Base-by-base conservation (phyloP, 2,797 vertebrate species). In the Eulemur albifrons region DNA sequence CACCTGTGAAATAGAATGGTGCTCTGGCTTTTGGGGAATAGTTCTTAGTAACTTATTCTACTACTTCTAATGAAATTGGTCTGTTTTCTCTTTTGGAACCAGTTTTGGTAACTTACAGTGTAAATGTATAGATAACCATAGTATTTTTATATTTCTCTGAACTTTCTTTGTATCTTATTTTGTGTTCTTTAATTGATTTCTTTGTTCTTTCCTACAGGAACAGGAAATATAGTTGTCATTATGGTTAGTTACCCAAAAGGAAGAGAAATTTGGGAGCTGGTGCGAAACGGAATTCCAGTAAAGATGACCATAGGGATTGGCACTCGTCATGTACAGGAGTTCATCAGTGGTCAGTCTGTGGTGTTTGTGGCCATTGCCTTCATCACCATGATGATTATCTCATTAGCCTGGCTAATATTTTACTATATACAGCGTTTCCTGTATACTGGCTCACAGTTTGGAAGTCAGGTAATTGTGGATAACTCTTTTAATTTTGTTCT, bases 371-470 rank as follows among this genome's bases (percentile, higher is more conserved):
- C 98, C 94, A 99, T 99, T 0, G 98, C 99, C 54, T 99, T 99
- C 93, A 99, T 99, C 97, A 99, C 98, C 76, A 99, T 99, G 98
- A 99, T 99, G 98, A 98, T 99, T 57, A 99, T 99, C 91, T 99
- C 98, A 0, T 97, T 99, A 3, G 98, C 98, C 27, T 99, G 99
- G 98, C 98, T 99, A 20, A 98, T 99, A 96, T 99, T 99, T 98
- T 99, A 99, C 97, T 99, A 99, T 25, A 98, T 99, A 92, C 99
- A 99, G n/a, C 98, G 98, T 86, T 99, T 99, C 96, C 98, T 99
- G 4, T 98, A 99, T 43, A 98, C 98, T 4, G 98, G 99, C 95
- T 98, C 98, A 25, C 98, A 98, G 59, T 98, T 98, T 98, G 98
- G 98, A 98, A 99, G 97, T 97, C 99, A 99, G 99, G 99, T 99